Base-by-base conservation (phyloP, 2,888 invertebrate species). In the Brachyopa scutellaris region DNA sequence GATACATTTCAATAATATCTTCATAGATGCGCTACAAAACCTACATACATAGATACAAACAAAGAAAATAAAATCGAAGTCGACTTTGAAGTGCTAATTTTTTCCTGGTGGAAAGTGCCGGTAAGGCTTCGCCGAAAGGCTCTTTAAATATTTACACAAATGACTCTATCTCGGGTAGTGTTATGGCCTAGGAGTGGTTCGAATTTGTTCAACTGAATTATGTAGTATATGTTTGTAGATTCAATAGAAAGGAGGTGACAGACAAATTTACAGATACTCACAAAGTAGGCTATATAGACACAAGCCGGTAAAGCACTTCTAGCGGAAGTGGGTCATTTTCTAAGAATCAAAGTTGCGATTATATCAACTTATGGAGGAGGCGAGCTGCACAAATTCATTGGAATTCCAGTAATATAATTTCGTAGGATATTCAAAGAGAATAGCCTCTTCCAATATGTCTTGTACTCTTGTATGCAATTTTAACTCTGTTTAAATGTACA, bases 141-240 rank as follows among this genome's bases (percentile, higher is more conserved):
- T 61, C 49, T 21, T 72, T 78, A 72, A 72, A 78, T 78, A 72
- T 78, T 78, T 78, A 64, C 57, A 72, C 57, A 78, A 78, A 78
- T 78, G 77, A 64, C 77, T 78, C 49, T 78, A 78, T 77, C 77
- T 23, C 21, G 8, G 19, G n/a, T 40, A 38, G 5, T 55, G 47
- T n/a, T n/a, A n/a, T 64, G 57, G 66, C 23, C 26, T 23, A 74
- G 78, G 78, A 78, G 78, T 72, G 78, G 78, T 59, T 57, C 64
- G 64, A 64, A 78, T 78, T 78, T 78, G 78, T 78, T 53, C 59
- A 64, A 72, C 57, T 59, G 57, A 64, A 72, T 40, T 62, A 53
- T n/a, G n/a, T n/a, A n/a, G n/a, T n/a, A n/a, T n/a, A n/a, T n/a
- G n/a, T n/a, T n/a, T 55, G 77, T 70, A 55, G 49, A 77, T 69